Evolutionary conservation across 1,140 invertebrate genomes (phyloP).

Genomic region (Sarcophaga bullata): DNA sequence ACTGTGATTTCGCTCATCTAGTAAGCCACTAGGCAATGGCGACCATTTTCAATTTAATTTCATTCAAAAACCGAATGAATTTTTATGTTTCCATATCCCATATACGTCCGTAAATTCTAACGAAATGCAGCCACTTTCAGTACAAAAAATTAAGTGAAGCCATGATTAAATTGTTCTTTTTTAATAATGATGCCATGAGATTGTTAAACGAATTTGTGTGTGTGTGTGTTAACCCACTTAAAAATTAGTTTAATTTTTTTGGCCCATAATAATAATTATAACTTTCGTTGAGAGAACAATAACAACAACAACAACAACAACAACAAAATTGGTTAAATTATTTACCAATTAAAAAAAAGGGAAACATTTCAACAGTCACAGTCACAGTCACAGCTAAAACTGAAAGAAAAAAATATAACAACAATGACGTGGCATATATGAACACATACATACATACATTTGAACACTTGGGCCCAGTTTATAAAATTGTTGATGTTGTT

Average conservation of each 20-base stretch:
- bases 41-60: no score
- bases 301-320: slow-evolving; percentile 1
- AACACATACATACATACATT: no score
- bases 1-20: no score
- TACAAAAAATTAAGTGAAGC: not conserved
- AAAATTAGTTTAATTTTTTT: not conserved
- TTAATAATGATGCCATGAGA: no score
- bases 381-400: not conserved
- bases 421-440: not conserved
- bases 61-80: no score
- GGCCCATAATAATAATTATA: not conserved
- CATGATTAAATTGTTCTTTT: not conserved
- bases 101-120: no score
- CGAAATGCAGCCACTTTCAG: no score
- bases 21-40: no score
- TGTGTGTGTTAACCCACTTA: not conserved
- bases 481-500: slow-evolving; percentile 7
- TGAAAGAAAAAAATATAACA: not conserved
- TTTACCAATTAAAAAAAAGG: slow-evolving; percentile 25
- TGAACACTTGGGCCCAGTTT: not conserved
- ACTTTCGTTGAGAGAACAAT: not conserved
- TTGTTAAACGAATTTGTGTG: no score
- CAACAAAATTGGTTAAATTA: not conserved
- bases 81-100: no score
- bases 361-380: not conserved